These are phyloP conservation scores for Phoeniculus purpureus DNA, from an alignment of 2,797 vertebrate genomes.

Conservation along the genomic window DNA sequence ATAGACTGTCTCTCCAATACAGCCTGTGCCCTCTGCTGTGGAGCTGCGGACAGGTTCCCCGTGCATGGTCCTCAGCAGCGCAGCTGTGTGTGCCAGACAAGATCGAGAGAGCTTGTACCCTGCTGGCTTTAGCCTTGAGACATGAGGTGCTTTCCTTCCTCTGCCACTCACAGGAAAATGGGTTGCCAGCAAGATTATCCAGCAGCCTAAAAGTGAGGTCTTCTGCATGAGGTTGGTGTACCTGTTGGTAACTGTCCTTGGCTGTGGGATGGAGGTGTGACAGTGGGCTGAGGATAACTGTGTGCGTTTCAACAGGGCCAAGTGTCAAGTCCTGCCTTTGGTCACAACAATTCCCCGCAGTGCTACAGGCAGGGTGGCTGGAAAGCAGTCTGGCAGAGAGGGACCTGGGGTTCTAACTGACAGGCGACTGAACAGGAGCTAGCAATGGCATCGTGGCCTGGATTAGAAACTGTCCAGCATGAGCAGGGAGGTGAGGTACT, in stretches of 20 bases:
- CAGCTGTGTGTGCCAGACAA: background rate
- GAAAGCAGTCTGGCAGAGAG: no score
- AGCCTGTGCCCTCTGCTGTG: background rate
- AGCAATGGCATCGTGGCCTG: no score
- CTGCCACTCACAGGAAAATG: background rate
- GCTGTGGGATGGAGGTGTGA: background rate
- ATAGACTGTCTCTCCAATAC: background rate
- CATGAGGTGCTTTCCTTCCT: background rate
- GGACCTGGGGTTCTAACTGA: no score
- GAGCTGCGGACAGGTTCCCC: background rate
- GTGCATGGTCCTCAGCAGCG: fast-evolving
- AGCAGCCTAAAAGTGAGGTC: background rate
- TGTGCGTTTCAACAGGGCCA: no score
- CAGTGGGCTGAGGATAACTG: background rate
- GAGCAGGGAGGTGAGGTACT: no score
- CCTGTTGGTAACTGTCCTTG: background rate
- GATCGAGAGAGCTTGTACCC: background rate
- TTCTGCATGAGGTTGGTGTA: background rate
- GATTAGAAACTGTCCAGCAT: no score
- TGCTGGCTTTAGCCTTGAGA: background rate
- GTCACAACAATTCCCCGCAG: no score
- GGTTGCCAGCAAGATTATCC: fast-evolving
- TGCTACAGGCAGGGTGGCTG: no score
- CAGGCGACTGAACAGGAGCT: no score
- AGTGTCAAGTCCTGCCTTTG: no score